Evolutionary conservation across 2,888 invertebrate species (phyloP), one percentile per base, ranked within the genome.

Genomic region (Phortica magna): DNA sequence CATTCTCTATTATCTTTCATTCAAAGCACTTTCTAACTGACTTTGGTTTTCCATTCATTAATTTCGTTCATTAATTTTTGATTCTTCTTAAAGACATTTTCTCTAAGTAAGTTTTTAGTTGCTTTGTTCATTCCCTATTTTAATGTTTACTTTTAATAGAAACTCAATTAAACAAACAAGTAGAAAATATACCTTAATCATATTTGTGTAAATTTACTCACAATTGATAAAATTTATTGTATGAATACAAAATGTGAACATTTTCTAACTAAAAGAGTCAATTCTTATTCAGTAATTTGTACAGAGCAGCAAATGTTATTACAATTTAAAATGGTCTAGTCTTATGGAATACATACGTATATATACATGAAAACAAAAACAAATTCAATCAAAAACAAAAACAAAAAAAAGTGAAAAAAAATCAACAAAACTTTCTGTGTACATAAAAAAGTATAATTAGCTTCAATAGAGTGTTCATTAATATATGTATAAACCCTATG

Each of bases 181-280:
- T 48, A 48, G 31, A 31, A 31, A 31, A 31, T 31, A 31, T 31
- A 31, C 31, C 57, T 61, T 53, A 65, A 70, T 65, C 10, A 75
- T 53, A 67, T 65, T 17, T 78, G 76, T 75, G 73, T 71, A 76
- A 39, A 43, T 70, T 22, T 77, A 76, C 68, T 74, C 77, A 80
- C 79, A 78, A 67, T 80, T 80, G 86, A 84, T 59, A 19, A 80
- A 84, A 82, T 84, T 85, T 88, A 89, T 90, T 48, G 90, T 90
- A 88, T 90, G 76, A 85, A 71, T 85, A 88, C 87, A 87, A 89
- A 84, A 82, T 86, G 90, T 91, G 90, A 90, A 91, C 83, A 91
- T 91, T 91, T 91, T 91, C 90, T 89, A 91, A 91, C 91, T 92
- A 92, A 91, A 91, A 92, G 91, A 91, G 92, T 92, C 92, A 92